Conservation (phyloP, 2,797 vertebrate genomes). For the Taeniopygia guttata region DNA sequence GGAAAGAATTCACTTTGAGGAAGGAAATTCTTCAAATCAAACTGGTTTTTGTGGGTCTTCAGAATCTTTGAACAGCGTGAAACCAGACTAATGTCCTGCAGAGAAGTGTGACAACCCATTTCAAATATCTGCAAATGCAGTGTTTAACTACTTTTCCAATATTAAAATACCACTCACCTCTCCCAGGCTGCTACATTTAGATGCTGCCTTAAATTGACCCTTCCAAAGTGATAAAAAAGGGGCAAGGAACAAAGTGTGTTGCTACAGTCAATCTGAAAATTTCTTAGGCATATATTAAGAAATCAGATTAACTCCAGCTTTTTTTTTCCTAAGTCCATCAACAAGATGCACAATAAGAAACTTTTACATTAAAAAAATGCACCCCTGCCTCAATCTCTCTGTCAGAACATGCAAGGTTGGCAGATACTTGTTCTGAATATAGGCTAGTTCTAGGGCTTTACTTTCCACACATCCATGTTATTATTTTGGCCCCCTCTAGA, state of each 20-base stretch:
- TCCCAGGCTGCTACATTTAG: neutral
- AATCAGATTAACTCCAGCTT: neutral
- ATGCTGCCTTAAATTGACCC: neutral
- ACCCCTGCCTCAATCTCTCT: neutral
- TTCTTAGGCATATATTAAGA: neutral
- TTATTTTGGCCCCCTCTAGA: neutral
- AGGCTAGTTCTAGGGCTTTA: neutral
- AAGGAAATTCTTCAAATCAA: neutral
- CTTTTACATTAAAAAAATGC: neutral
- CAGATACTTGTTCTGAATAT: neutral
- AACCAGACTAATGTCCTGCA: neutral
- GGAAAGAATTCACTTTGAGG: neutral
- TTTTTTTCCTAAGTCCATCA: neutral
- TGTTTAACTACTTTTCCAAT: neutral
- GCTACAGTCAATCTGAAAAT: neutral
- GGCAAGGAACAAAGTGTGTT: neutral
- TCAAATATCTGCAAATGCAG: neutral
- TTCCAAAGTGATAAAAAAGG: neutral
- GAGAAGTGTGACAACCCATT: neutral
- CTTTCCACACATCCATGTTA: neutral
- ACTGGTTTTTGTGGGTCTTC: neutral
- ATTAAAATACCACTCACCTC: neutral
- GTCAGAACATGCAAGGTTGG: neutral
- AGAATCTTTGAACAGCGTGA: neutral
- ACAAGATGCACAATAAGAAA: neutral